A percentile compares a stretch with the other conserved stretches of the same genome.
phyloP scores from a whole-genome alignment of 2,888 invertebrate species.

The Agrotis segetum region DNA sequence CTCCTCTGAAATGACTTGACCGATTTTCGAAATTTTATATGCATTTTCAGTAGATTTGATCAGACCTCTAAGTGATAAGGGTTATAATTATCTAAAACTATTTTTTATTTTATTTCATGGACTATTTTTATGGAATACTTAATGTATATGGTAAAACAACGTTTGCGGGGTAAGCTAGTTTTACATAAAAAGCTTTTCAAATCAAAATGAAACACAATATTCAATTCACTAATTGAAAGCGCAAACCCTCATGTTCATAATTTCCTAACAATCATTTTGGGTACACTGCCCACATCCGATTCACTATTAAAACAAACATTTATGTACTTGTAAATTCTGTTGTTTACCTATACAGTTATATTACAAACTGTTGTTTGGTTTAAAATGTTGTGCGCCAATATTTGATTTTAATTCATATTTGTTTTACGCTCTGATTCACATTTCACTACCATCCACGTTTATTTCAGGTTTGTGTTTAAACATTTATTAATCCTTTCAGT shows the following conservation, averaged over 20 bases:
- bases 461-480: constrained; percentile 1
- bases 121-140: no score
- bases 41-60: no score
- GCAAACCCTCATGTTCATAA: constrained; percentile 7
- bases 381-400: constrained; percentile 20
- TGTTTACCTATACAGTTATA: constrained; percentile 1
- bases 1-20: no score
- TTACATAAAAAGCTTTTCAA: background rate
- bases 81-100: no score
- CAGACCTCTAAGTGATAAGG: no score
- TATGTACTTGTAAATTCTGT: constrained; percentile 15
- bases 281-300: constrained; percentile 5
- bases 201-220: background rate
- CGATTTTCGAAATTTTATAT: no score
- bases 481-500: background rate
- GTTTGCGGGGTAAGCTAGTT: no score
- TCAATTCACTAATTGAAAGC: constrained; percentile 10
- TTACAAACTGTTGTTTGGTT: constrained; percentile 4
- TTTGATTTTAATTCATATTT: constrained; percentile 32
- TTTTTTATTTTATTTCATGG: no score
- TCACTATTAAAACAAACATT: constrained; percentile 6
- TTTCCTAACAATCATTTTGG: constrained; percentile 6
- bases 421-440: constrained; percentile 11
- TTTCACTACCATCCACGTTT: background rate
- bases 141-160: no score